phyloP scores from a whole-genome alignment of 2,888 invertebrate species.

The Trissolcus brochymenae region DNA sequence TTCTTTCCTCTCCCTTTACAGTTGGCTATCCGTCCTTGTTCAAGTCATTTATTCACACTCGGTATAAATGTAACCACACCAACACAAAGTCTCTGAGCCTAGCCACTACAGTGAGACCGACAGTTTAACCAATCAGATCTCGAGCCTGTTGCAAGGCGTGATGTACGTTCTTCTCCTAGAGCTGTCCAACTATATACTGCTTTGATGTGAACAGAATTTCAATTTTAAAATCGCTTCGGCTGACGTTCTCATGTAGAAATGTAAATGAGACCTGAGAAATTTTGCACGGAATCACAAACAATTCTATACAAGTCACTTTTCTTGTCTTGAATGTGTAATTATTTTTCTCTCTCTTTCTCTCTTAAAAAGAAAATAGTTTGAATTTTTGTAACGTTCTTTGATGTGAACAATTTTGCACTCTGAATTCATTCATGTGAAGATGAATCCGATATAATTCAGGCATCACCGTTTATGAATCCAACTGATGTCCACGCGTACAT shows the following conservation, averaged over 20 bases:
- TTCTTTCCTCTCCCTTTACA: slow-evolving; percentile 23
- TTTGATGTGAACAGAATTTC: slow-evolving; percentile 49
- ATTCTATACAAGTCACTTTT: slow-evolving; percentile 19
- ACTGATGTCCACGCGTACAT: too few relatives aligned
- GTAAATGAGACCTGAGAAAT: slow-evolving; percentile 39
- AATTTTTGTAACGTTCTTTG: too few relatives aligned
- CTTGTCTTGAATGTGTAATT: slow-evolving; percentile 16
- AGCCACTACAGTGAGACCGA: slow-evolving; percentile 61
- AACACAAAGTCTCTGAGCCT: slow-evolving; percentile 18
- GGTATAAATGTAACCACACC: slow-evolving; percentile 40
- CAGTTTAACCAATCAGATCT: slow-evolving; percentile 74
- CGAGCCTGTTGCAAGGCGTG: slow-evolving; percentile 69
- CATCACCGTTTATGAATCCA: too few relatives aligned
- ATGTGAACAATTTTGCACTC: too few relatives aligned
- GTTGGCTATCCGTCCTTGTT: slow-evolving; percentile 71
- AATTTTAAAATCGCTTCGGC: slow-evolving; percentile 38
- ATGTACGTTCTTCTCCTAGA: slow-evolving; percentile 63
- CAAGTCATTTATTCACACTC: slow-evolving; percentile 74
- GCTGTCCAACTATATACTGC: slow-evolving; percentile 36
- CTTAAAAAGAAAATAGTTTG: too few relatives aligned
- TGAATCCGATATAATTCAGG: too few relatives aligned
- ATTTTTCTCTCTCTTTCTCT: background rate
- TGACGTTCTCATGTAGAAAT: slow-evolving; percentile 45
- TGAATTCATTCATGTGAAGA: too few relatives aligned
- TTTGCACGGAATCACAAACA: slow-evolving; percentile 47